Conservation (phyloP, 1,140 invertebrate species). For the Atta cephalotes region DNA sequence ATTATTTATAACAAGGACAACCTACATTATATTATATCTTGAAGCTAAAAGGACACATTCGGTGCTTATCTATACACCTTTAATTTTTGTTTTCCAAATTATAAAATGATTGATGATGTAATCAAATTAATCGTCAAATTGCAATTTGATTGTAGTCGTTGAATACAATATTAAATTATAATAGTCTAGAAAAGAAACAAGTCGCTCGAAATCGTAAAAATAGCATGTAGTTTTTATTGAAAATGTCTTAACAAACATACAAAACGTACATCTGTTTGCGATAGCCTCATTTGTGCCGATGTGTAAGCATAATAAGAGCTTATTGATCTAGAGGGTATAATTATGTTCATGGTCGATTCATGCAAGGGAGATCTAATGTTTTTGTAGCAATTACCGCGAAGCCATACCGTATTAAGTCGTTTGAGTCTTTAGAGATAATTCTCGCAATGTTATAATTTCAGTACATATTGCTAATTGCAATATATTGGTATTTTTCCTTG, state of each 20-base stretch:
- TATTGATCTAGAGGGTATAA: slow-evolving; percentile 74
- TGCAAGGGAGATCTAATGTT: slow-evolving; percentile 51
- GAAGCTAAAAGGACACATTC: background rate
- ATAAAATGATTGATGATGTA: background rate
- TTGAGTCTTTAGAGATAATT: slow-evolving; percentile 20
- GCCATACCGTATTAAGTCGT: slow-evolving; percentile 29
- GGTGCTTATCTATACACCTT: background rate
- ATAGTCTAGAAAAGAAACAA: background rate
- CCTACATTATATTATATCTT: background rate
- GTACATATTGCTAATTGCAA: slow-evolving; percentile 2
- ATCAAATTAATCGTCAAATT: background rate
- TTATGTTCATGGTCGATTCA: slow-evolving; percentile 67
- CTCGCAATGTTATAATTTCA: slow-evolving; percentile 5
- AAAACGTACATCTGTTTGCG: slow-evolving; percentile 42
- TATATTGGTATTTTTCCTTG: background rate
- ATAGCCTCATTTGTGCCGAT: slow-evolving; percentile 57
- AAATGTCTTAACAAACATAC: slow-evolving; percentile 55
- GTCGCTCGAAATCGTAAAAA: slow-evolving; percentile 14
- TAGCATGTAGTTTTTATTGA: slow-evolving; percentile 29
- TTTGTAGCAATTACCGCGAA: slow-evolving; percentile 50
- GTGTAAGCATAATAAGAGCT: slow-evolving; percentile 65
- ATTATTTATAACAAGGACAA: background rate
- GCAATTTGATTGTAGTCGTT: background rate
- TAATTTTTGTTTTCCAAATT: background rate
- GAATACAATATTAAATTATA: slow-evolving; percentile 1